A percentile compares a stretch with the other conserved stretches of the same genome.
Evolutionary conservation across 2,797 vertebrate genomes (phyloP).

Genomic region (Parauchenoglanis ngamensis): DNA sequence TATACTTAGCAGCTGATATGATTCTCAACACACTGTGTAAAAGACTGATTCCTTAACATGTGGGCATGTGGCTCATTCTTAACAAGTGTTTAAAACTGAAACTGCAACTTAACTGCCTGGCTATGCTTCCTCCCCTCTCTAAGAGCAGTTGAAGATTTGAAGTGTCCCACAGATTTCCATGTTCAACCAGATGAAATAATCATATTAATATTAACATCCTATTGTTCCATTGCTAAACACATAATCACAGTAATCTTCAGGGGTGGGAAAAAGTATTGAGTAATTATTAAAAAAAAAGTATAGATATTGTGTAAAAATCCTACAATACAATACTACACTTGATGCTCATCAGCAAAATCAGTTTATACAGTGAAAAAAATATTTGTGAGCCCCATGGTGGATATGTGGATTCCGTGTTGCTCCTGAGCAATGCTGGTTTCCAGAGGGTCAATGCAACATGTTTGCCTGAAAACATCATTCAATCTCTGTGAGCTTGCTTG

Average conservation of each 20-base stretch:
- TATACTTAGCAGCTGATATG: constrained; percentile 11
- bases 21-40: constrained; percentile 10
- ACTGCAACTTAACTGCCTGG: neutral
- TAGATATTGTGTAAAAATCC: too few species aligned
- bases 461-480: neutral
- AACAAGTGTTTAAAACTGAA: neutral
- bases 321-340: too few species aligned
- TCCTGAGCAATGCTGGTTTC: too few species aligned
- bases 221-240: neutral
- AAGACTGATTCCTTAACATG: neutral
- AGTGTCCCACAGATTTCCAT: neutral
- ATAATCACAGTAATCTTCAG: neutral
- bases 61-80: constrained; percentile 5
- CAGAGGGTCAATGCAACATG: neutral
- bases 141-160: neutral
- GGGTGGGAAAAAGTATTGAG: too few species aligned
- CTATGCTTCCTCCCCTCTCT: neutral
- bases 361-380: too few species aligned
- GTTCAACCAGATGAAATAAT: constrained; percentile 11
- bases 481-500: neutral
- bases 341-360: too few species aligned
- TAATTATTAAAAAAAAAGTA: too few species aligned
- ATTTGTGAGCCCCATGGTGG: too few species aligned
- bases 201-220: constrained; percentile 14
- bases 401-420: too few species aligned